phyloP scores from a whole-genome alignment of 2,888 invertebrate species.

The Augiades crinisus region DNA sequence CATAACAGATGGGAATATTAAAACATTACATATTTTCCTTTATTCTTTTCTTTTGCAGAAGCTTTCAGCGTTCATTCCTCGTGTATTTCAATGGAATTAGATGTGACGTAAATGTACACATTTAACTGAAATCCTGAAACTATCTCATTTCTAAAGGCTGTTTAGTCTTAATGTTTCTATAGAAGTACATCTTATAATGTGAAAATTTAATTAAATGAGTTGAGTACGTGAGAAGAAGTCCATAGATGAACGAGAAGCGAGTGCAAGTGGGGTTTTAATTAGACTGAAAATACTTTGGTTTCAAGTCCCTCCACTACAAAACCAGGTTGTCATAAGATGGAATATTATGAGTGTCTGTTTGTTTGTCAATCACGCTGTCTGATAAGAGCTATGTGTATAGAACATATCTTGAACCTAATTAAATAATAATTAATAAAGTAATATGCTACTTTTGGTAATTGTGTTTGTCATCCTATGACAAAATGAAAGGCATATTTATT shows the following conservation, averaged over 20 bases:
- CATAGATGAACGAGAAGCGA: not conserved
- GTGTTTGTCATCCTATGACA: too few relatives aligned
- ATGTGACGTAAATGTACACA: constrained; percentile 20
- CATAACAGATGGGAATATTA: constrained; percentile 74
- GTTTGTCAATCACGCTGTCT: too few relatives aligned
- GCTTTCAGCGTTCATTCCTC: constrained; percentile 56
- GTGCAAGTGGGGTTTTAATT: not conserved
- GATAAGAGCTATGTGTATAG: too few relatives aligned
- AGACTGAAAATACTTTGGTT: too few relatives aligned
- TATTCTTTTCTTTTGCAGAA: constrained; percentile 52
- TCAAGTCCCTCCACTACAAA: too few relatives aligned
- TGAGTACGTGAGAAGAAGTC: not conserved
- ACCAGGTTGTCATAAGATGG: too few relatives aligned
- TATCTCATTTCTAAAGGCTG: constrained; percentile 17
- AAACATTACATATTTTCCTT: constrained; percentile 79
- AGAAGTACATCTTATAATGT: not conserved
- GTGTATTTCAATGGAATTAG: constrained; percentile 25
- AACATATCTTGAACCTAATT: too few relatives aligned
- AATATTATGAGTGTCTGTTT: too few relatives aligned
- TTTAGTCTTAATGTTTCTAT: constrained; percentile 15
- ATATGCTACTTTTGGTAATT: too few relatives aligned
- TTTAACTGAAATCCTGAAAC: constrained; percentile 14
- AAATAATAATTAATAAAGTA: too few relatives aligned
- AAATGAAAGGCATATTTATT: too few relatives aligned
- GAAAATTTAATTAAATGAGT: constrained; percentile 18